Percentiles rank a stretch among this genome's conserved stretches.
phyloP scores from a whole-genome alignment of 2,888 invertebrate species.

The Dichetophora obliterata region DNA sequence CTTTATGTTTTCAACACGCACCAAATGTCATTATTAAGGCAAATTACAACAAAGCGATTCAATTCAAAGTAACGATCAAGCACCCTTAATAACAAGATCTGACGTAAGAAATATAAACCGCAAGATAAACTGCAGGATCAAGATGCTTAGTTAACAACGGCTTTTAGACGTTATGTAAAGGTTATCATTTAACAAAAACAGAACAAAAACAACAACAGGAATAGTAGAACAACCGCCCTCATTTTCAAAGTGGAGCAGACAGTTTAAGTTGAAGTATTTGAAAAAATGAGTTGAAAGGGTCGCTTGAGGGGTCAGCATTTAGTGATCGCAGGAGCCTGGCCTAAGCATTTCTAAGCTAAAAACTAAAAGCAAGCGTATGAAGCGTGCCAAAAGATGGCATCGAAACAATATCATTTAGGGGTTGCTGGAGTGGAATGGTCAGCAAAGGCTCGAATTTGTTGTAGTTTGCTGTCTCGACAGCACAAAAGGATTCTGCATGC shows the following conservation, averaged over 20 bases:
- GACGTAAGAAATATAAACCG: not conserved
- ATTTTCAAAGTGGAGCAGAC: slow-evolving; percentile 26
- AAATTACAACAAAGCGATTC: slow-evolving; percentile 28
- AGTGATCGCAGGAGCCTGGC: not conserved
- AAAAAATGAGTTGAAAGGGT: not conserved
- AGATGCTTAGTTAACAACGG: not conserved
- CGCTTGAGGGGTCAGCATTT: not conserved
- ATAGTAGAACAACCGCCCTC: slow-evolving; percentile 46
- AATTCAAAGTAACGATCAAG: not conserved
- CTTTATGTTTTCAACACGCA: slow-evolving; percentile 27
- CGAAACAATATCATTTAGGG: not conserved
- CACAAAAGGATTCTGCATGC: slow-evolving; percentile 25
- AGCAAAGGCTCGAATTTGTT: not conserved
- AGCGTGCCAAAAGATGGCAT: slow-evolving; percentile 49
- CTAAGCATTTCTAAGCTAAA: no score
- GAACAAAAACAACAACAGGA: slow-evolving; percentile 32
- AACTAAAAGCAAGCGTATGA: slow-evolving; percentile 19
- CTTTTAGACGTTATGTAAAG: not conserved
- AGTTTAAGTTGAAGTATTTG: not conserved
- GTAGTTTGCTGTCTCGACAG: not conserved
- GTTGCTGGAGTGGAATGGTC: not conserved
- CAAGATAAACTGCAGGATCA: not conserved
- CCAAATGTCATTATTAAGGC: slow-evolving; percentile 46
- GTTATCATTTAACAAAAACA: slow-evolving; percentile 3
- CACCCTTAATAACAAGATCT: not conserved